phyloP scores from a whole-genome alignment of 1,140 invertebrate genomes.

The Potamilus streckersoni region DNA sequence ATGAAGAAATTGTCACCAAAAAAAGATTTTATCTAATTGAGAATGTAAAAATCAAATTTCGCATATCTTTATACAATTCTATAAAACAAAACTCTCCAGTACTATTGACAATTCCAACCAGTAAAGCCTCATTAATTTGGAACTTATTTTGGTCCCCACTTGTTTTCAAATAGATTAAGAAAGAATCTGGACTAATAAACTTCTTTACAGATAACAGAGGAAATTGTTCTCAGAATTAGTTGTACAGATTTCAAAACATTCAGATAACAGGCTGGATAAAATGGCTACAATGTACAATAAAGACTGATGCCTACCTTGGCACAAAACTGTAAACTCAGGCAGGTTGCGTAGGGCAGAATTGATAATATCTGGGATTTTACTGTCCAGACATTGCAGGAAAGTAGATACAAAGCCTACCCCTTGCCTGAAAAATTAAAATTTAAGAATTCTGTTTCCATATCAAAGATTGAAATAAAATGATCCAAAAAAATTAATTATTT shows the following conservation, averaged over 20 bases:
- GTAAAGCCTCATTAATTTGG: too few species aligned
- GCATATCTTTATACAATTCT: too few species aligned
- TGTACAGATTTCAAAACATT: not conserved
- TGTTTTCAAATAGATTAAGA: too few species aligned
- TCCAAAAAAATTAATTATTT: not conserved
- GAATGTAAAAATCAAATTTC: too few species aligned
- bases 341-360: slow-evolving; percentile 84
- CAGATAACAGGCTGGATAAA: not conserved
- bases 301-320: slow-evolving; percentile 74
- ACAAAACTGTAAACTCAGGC: slow-evolving; percentile 83
- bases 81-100: too few species aligned
- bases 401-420: slow-evolving; percentile 75
- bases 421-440: slow-evolving; percentile 44
- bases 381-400: slow-evolving; percentile 84
- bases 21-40: too few species aligned
- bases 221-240: not conserved
- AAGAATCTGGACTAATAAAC: too few species aligned
- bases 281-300: not conserved
- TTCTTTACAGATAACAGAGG: not conserved
- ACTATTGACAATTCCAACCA: too few species aligned
- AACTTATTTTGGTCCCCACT: too few species aligned
- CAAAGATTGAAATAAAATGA: not conserved
- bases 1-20: too few species aligned
- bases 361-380: slow-evolving; percentile 81
- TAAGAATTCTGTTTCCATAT: not conserved